phyloP scores from a whole-genome alignment of 2,888 invertebrate genomes.

The Ophraella communa region DNA sequence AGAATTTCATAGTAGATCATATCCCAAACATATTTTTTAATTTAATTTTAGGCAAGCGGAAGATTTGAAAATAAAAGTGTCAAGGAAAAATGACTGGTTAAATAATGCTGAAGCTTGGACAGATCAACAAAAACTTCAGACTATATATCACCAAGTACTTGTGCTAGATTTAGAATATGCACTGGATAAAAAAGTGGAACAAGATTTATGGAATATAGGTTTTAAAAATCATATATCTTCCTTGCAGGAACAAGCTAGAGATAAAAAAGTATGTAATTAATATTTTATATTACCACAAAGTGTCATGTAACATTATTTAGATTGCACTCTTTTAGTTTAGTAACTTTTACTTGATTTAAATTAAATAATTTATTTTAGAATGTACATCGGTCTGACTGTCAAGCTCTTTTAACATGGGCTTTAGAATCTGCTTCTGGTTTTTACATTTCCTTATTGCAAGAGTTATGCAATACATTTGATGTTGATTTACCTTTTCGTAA shows the following conservation, averaged over 20 bases:
- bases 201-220: conserved; percentile 87
- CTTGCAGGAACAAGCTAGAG: conserved; percentile 77
- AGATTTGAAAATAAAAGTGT: conserved; percentile 73
- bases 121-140: conserved; percentile 64
- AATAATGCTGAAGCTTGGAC: conserved; percentile 57
- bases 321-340: no score
- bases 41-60: conserved; percentile 71
- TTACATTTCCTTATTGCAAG: conserved; percentile 80
- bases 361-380: conserved; percentile 63
- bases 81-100: conserved; percentile 64
- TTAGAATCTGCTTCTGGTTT: conserved; percentile 86
- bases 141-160: conserved; percentile 72
- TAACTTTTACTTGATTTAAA: no score
- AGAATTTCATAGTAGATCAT: conserved; percentile 45
- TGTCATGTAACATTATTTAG: no score
- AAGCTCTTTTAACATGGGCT: conserved; percentile 80
- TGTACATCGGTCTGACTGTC: conserved; percentile 75
- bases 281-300: no score
- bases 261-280: conserved; percentile 70
- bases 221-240: conserved; percentile 87
- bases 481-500: conserved; percentile 79
- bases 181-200: conserved; percentile 86
- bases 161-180: conserved; percentile 85
- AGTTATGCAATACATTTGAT: conserved; percentile 81
- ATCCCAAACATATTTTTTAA: conserved; percentile 12